phyloP scores from a whole-genome alignment of 2,113 vertebrate species.

The Crypturellus undulatus region DNA sequence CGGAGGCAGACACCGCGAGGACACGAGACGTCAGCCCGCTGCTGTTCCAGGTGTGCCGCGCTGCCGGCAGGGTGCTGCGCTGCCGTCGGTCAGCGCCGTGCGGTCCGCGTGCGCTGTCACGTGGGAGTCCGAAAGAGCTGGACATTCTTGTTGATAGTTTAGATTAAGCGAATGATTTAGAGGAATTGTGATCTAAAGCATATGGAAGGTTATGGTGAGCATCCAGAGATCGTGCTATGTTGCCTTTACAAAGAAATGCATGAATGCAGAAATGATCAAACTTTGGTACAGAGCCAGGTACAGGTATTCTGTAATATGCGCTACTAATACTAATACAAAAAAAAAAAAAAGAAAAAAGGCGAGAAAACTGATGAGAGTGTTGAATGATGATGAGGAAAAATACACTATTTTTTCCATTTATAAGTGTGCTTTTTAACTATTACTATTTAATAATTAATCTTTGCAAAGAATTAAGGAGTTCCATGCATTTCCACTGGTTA shows the following conservation, averaged over 20 bases:
- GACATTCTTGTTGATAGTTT: not conserved
- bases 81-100: not conserved
- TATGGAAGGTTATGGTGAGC: not conserved
- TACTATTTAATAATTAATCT: not conserved
- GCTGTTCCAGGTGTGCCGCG: not conserved
- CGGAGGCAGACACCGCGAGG: not conserved
- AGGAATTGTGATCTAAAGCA: constrained; percentile 4
- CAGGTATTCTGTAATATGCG: not conserved
- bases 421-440: no score
- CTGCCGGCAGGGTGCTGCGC: not conserved
- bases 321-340: not conserved
- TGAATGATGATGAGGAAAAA: not conserved
- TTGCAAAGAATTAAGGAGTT: not conserved
- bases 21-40: not conserved
- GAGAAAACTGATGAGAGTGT: not conserved
- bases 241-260: not conserved
- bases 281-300: not conserved
- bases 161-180: constrained; percentile 17
- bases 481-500: not conserved
- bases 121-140: not conserved
- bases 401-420: not conserved
- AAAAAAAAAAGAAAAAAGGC: fast-evolving
- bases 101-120: not conserved
- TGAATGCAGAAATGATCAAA: not conserved
- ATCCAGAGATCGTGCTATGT: not conserved